phyloP scores from a whole-genome alignment of 2,113 vertebrate genomes.

The Phyllostomus hastatus region DNA sequence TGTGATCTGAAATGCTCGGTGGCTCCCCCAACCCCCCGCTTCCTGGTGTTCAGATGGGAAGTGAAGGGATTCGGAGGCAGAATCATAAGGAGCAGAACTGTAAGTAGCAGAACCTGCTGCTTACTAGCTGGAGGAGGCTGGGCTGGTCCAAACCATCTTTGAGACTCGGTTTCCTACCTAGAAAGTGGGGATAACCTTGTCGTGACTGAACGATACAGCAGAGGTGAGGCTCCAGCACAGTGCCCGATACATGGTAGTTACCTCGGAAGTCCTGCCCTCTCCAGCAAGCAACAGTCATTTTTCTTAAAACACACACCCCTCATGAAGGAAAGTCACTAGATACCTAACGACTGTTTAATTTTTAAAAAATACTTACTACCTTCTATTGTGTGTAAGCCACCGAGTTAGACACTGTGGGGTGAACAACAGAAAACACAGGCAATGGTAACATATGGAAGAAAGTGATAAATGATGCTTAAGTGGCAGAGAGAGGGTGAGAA shows the following conservation, averaged over 20 bases:
- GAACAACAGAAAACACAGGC: neutral
- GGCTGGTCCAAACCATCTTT: neutral
- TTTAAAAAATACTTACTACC: neutral
- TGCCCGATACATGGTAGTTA: neutral
- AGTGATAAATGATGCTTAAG: neutral
- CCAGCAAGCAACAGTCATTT: neutral
- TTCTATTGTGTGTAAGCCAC: neutral
- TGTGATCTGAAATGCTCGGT: neutral
- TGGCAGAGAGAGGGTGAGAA: neutral
- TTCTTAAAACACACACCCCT: neutral
- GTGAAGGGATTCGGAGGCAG: neutral
- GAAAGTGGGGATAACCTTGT: neutral
- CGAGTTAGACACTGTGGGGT: neutral
- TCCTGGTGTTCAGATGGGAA: neutral
- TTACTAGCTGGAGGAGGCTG: neutral
- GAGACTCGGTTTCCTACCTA: neutral
- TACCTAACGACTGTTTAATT: neutral
- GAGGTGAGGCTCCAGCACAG: neutral
- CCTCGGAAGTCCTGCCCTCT: neutral
- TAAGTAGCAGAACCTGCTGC: neutral
- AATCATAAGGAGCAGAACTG: neutral
- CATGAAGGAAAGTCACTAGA: neutral
- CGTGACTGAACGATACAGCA: rapidly evolving
- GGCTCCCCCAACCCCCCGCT: neutral
- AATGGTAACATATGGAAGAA: neutral